These are phyloP conservation scores for Mystacornis crossleyi DNA, from an alignment of 2,113 vertebrate genomes.

Conservation along the genomic window DNA sequence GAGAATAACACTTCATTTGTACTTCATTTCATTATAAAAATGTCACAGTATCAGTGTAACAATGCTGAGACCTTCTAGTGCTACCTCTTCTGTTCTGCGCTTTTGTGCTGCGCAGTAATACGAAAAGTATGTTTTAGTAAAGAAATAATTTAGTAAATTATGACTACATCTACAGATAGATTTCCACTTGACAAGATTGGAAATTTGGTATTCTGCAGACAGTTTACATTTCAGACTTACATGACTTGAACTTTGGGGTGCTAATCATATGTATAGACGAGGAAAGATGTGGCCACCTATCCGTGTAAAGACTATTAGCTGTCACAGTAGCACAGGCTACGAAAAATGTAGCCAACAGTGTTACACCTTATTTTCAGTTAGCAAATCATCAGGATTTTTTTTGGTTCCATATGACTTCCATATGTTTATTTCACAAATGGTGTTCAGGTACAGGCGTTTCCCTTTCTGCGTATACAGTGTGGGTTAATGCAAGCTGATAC, in stretches of 20 bases:
- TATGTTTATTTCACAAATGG: not conserved
- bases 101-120: not conserved
- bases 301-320: not conserved
- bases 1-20: not conserved
- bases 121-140: not conserved
- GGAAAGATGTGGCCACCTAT: not conserved
- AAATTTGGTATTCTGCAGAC: not conserved
- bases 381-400: not conserved
- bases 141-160: not conserved
- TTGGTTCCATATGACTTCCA: accelerated
- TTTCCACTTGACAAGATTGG: not conserved
- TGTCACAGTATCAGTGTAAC: not conserved
- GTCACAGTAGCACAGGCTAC: not conserved
- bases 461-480: not conserved
- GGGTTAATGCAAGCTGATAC: not conserved
- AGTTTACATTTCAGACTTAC: not conserved
- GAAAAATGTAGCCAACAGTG: not conserved
- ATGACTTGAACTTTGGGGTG: not conserved
- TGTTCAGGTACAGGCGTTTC: not conserved
- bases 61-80: not conserved
- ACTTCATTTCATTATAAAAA: not conserved
- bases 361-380: not conserved
- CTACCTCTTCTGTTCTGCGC: not conserved
- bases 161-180: not conserved
- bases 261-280: not conserved